Conservation (phyloP, 1,140 invertebrate genomes). For the Nymphalis io region DNA sequence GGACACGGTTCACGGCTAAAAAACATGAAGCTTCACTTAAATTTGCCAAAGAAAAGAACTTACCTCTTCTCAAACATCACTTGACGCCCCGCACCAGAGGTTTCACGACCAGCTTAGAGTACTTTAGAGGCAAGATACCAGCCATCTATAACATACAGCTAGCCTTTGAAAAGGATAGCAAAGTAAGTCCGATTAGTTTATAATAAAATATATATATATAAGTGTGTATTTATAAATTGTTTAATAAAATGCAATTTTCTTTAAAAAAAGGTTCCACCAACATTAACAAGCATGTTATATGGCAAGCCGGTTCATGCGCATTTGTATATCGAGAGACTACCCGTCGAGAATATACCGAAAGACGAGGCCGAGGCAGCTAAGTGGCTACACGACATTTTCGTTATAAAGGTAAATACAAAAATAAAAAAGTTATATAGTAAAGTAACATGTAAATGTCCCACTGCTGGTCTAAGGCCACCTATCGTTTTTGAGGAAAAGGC, state of each 20-base stretch:
- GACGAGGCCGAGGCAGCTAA: conserved; percentile 88
- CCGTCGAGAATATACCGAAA: conserved; percentile 89
- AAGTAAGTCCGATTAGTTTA: conserved; percentile 51
- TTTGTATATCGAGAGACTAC: conserved; percentile 91
- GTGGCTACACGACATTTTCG: conserved; percentile 91
- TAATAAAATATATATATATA: not conserved
- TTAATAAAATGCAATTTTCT: too few species aligned
- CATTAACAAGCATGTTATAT: conserved; percentile 90
- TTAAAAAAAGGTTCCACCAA: conserved; percentile 82
- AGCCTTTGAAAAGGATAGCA: conserved; percentile 86
- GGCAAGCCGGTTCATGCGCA: conserved; percentile 89
- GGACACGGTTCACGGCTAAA: conserved; percentile 93
- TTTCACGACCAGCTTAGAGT: conserved; percentile 89
- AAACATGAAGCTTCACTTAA: conserved; percentile 94
- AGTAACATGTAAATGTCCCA: too few species aligned
- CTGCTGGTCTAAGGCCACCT: too few species aligned
- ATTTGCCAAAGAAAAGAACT: conserved; percentile 92
- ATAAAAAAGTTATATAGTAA: not conserved
- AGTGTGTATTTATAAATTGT: too few species aligned
- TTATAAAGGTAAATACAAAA: conserved; percentile 82
- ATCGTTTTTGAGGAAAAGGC: too few species aligned
- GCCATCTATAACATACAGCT: conserved; percentile 94
- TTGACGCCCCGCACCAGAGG: conserved; percentile 96
- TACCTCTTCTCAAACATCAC: conserved; percentile 93
- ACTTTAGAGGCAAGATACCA: conserved; percentile 87